Conservation (phyloP, 2,888 invertebrate genomes). For the Amblyjoppa fuscipennis region DNA sequence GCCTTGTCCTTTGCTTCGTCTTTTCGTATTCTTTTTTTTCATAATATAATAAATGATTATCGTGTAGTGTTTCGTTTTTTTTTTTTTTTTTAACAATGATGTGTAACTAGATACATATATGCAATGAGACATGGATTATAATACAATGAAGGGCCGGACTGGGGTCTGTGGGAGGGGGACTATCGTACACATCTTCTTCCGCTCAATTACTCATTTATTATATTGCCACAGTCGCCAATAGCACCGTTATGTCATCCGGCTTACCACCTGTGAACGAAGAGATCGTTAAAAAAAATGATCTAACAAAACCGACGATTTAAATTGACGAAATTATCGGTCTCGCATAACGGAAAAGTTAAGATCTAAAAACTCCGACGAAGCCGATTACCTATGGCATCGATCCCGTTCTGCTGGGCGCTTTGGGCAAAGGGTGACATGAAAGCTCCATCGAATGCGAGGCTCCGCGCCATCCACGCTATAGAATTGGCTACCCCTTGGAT, state of each 20-base stretch:
- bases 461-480: constrained; percentile 97
- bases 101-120: constrained; percentile 80
- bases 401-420: constrained; percentile 96
- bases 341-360: too few species aligned
- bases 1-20: constrained; percentile 7
- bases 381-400: constrained; percentile 93
- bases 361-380: background rate
- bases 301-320: background rate
- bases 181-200: constrained; percentile 78
- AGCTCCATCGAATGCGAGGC: constrained; percentile 96
- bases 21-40: constrained; percentile 62
- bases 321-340: background rate
- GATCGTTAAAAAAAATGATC: background rate
- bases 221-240: constrained; percentile 95
- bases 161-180: constrained; percentile 5
- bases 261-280: constrained; percentile 93
- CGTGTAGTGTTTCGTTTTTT: constrained; percentile 71
- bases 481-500: constrained; percentile 97
- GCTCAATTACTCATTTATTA: constrained; percentile 74
- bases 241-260: constrained; percentile 99
- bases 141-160: constrained; percentile 81
- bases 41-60: constrained; percentile 77
- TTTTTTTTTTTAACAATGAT: constrained; percentile 74
- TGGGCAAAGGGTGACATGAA: constrained; percentile 98
- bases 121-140: constrained; percentile 84